Base-by-base conservation (phyloP, 2,888 invertebrate species). In the Lypha dubia region DNA sequence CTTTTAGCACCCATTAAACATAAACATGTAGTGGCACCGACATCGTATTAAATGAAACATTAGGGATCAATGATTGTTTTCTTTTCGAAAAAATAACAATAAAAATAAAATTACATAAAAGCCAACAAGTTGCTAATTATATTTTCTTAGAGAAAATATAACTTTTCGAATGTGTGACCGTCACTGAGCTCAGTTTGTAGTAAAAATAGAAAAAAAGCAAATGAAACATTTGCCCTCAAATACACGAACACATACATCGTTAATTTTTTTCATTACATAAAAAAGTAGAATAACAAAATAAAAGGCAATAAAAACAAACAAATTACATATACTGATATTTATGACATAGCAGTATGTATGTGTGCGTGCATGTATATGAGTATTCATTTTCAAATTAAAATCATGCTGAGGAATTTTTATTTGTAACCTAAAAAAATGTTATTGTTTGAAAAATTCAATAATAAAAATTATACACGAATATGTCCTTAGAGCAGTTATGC, bases 121-220 rank as follows among this genome's bases (percentile, higher is more conserved):
- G n/a, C 67, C 51, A 67, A 51, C 35, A 67, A 67, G 67, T 67
- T 49, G 51, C 35, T 51, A 51, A 67, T 67, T 51, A 15, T 35
- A 35, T 67, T 51, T 35, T 51, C 28, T 6, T 8, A 32, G 3
- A 22, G 8, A 15, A 67, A 51, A 41, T 44, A 62, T 24, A 24
- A 56, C 56, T 56, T 32, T 56, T 56, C 32, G n/a, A 9, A 32
- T 32, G 3, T 56, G 28, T 56, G 56, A n/a, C 56, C 15, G n/a
- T n/a, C 28, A 28, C 8, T 28, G 32, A 56, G 32, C 24, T 32
- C 56, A 32, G n/a, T 28, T 56, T 28, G 8, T 32, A 15, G 8
- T 28, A 0, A 15, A 56, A 15, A 28, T 28, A 32, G 32, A 28
- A 11, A 28, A 56, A 56, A 53, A 56, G 22, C n/a, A n/a, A n/a